Percentiles rank a stretch among this genome's conserved stretches.
Conservation (phyloP, 1,140 invertebrate genomes). For the Scaptomyza hsui region DNA sequence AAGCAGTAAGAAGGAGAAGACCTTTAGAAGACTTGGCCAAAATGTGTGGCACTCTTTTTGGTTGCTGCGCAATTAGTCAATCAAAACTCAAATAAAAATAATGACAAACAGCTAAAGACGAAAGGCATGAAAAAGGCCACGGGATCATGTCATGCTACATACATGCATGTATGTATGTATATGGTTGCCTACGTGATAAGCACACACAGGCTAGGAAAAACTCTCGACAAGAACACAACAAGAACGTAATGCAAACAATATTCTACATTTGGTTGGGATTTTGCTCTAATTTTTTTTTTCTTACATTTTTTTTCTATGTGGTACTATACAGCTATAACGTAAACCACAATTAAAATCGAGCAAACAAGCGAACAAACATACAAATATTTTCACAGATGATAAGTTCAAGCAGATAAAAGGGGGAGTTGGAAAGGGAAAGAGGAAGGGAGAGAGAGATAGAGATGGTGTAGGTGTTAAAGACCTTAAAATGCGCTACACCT, state of each 20-base stretch:
- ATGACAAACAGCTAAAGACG: constrained; percentile 54
- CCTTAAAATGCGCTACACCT: constrained; percentile 62
- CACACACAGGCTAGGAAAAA: constrained; percentile 31
- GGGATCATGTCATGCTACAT: constrained; percentile 64
- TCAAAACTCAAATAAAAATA: constrained; percentile 79
- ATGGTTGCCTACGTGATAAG: constrained; percentile 67
- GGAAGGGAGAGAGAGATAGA: constrained; percentile 1
- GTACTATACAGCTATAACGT: constrained; percentile 18
- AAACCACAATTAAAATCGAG: constrained; percentile 76
- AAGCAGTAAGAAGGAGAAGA: no score
- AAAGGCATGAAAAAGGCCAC: constrained; percentile 77
- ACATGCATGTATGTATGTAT: neutral
- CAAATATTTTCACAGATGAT: constrained; percentile 83
- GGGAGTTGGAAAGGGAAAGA: neutral
- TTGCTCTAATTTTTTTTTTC: constrained; percentile 74
- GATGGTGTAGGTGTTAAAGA: constrained; percentile 72
- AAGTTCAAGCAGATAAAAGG: constrained; percentile 57
- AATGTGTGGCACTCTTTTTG: constrained; percentile 30
- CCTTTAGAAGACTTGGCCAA: constrained; percentile 15
- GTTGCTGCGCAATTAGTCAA: constrained; percentile 77
- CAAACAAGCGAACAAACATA: constrained; percentile 68
- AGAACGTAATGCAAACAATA: constrained; percentile 58
- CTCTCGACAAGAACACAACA: constrained; percentile 31
- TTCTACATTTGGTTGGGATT: constrained; percentile 55
- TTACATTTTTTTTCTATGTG: constrained; percentile 46